Conservation (phyloP, 2,888 invertebrate genomes). For the Automeris io region DNA sequence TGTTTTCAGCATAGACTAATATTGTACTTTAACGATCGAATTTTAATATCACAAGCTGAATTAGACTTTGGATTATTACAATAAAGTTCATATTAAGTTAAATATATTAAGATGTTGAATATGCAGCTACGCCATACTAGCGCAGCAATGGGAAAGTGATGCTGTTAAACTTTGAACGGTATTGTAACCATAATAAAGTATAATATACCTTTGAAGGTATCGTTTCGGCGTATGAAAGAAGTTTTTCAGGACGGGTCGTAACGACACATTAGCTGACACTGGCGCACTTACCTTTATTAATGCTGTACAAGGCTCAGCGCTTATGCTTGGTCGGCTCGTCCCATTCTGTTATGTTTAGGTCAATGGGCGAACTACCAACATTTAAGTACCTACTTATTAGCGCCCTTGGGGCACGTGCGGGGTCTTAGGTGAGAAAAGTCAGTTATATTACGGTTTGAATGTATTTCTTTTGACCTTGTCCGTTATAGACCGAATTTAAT, state of each 20-base stretch:
- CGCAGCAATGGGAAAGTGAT: slow-evolving; percentile 42
- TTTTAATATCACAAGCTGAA: slow-evolving; percentile 20
- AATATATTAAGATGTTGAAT: slow-evolving; percentile 35
- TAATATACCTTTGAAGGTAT: slow-evolving; percentile 24
- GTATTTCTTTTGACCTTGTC: slow-evolving; percentile 10
- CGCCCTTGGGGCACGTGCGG: slow-evolving; percentile 17
- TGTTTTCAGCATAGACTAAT: slow-evolving; percentile 42
- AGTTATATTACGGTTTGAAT: slow-evolving; percentile 7
- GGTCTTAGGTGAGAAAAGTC: slow-evolving; percentile 19
- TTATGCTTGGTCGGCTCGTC: slow-evolving; percentile 30
- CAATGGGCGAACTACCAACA: slow-evolving; percentile 33
- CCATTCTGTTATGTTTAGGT: slow-evolving; percentile 40
- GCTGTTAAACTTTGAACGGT: slow-evolving; percentile 29
- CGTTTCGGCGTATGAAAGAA: slow-evolving; percentile 46
- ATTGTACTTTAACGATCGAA: slow-evolving; percentile 43
- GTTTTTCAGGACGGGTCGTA: slow-evolving; percentile 68
- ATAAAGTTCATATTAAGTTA: slow-evolving; percentile 39
- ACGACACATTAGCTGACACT: slow-evolving; percentile 69
- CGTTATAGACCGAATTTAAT: too few relatives aligned
- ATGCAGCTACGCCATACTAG: slow-evolving; percentile 45
- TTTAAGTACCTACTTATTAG: slow-evolving; percentile 42
- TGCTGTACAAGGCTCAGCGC: slow-evolving; percentile 63
- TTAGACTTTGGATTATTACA: slow-evolving; percentile 18
- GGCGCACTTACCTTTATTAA: slow-evolving; percentile 70
- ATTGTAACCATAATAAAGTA: slow-evolving; percentile 19